Evolutionary conservation across 2,113 vertebrate species (phyloP).

Genomic region (Actinemys pallida): DNA sequence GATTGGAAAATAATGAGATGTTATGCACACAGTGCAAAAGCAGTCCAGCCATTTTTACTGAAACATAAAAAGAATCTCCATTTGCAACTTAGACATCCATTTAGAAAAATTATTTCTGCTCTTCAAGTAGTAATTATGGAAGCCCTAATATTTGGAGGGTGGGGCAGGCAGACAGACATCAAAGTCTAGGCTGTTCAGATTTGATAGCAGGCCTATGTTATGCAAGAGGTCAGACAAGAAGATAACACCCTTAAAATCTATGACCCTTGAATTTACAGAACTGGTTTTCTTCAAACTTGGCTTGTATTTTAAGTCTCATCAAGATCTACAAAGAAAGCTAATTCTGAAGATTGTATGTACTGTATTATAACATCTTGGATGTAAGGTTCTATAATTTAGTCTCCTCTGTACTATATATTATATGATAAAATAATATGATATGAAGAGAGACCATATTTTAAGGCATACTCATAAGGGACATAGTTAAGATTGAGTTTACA

Average conservation of each 20-base stretch:
- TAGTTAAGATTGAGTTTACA: no score
- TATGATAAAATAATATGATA: neutral
- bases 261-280: no score
- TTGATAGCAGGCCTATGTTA: neutral
- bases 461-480: neutral
- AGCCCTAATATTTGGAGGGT: no score
- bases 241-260: neutral
- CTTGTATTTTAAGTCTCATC: neutral
- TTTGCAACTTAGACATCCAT: no score
- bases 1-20: no score
- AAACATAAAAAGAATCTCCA: no score
- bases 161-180: no score
- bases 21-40: no score
- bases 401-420: neutral
- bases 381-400: neutral
- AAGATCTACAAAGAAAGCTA: neutral
- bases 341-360: neutral
- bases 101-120: no score
- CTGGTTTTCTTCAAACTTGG: neutral
- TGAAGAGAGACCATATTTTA: neutral
- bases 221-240: neutral
- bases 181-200: neutral
- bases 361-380: neutral
- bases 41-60: no score
- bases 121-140: no score